Conservation (phyloP, 2,888 invertebrate genomes). For the Blera fallax region DNA sequence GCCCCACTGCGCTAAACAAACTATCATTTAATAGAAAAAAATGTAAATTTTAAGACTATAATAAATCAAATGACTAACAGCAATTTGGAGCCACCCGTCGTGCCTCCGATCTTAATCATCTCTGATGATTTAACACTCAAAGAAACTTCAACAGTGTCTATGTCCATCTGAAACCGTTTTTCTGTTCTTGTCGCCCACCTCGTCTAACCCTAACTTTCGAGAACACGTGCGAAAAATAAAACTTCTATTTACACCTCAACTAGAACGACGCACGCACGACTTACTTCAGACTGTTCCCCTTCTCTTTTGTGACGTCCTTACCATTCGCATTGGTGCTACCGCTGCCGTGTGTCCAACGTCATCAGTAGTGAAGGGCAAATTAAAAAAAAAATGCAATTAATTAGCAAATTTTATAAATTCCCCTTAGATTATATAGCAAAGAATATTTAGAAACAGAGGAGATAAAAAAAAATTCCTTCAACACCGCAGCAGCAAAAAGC, state of each 20-base stretch:
- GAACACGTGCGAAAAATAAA: conserved; percentile 59
- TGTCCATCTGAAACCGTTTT: background rate
- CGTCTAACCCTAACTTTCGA: background rate
- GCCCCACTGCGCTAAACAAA: conserved; percentile 10
- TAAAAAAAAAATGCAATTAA: conserved; percentile 27
- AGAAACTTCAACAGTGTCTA: background rate
- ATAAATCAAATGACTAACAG: conserved; percentile 34
- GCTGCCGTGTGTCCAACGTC: background rate
- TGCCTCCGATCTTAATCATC: conserved; percentile 31
- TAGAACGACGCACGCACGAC: conserved; percentile 52
- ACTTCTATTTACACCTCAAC: conserved; percentile 55
- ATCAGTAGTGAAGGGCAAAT: background rate
- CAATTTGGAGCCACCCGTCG: conserved; percentile 5
- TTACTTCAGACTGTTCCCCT: conserved; percentile 3
- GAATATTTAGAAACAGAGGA: background rate
- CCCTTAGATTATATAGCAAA: background rate
- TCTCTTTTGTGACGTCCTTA: background rate
- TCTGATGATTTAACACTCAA: conserved; percentile 27
- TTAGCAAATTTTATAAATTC: background rate
- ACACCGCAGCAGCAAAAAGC: conserved; percentile 5
- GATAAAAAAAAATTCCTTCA: background rate
- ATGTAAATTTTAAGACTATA: conserved; percentile 25
- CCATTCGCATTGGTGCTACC: conserved; percentile 3
- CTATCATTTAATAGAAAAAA: conserved; percentile 21
- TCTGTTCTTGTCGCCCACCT: background rate